Percentiles rank a stretch among this genome's conserved stretches.
Evolutionary conservation across 2,797 vertebrate genomes (phyloP).

Genomic region (Acropternis orthonyx): DNA sequence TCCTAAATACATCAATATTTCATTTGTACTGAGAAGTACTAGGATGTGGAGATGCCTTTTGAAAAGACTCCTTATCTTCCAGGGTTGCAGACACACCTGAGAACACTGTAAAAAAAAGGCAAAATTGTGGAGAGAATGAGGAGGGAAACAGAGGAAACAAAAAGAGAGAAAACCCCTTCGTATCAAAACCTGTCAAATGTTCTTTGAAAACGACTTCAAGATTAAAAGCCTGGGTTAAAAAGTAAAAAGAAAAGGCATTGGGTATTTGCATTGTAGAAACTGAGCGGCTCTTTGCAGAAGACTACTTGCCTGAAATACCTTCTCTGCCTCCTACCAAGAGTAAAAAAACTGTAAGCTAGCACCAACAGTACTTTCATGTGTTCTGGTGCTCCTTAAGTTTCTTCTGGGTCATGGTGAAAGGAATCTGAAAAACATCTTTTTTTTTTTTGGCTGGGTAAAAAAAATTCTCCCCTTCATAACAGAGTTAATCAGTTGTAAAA

Average conservation of each 20-base stretch:
- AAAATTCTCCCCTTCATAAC: not conserved
- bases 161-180: not conserved
- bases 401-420: not conserved
- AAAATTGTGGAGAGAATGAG: not conserved
- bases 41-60: conserved; percentile 68
- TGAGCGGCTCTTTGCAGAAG: not conserved
- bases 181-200: conserved; percentile 11
- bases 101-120: conserved; percentile 50
- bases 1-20: conserved; percentile 73
- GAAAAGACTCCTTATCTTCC: conserved; percentile 55
- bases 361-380: not conserved
- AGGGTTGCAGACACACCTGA: conserved; percentile 63
- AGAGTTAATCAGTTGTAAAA: not conserved
- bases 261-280: conserved; percentile 1
- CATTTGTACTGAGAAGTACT: conserved; percentile 67
- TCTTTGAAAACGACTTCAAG: conserved; percentile 3
- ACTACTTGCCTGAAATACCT: not conserved
- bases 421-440: not conserved
- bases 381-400: not conserved
- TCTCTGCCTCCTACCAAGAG: conserved; percentile 20
- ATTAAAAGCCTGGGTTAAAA: not conserved
- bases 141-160: not conserved
- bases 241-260: conserved; percentile 2
- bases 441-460: not conserved
- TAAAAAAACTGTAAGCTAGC: conserved; percentile 45